phyloP scores from a whole-genome alignment of 30 jellyfish, hydroid and myxozoan species.

The Hydractinia echinata region DNA sequence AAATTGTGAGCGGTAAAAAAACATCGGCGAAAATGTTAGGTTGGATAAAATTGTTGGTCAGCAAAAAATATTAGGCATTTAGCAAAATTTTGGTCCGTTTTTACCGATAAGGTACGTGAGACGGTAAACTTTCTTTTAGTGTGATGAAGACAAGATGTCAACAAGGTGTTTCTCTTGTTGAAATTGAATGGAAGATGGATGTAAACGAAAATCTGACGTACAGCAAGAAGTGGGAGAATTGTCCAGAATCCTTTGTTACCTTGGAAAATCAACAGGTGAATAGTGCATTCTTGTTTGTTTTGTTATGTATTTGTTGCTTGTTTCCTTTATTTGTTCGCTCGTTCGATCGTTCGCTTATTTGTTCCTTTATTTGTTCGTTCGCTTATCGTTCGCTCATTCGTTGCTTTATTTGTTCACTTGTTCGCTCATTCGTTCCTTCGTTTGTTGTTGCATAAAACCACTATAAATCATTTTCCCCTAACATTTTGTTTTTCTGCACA shows the following conservation, averaged over 20 bases:
- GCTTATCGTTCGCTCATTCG: no score
- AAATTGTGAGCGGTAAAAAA: not conserved
- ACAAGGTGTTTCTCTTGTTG: constrained; percentile 65
- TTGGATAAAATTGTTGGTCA: not conserved
- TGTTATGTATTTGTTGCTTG: no score
- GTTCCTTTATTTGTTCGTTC: no score
- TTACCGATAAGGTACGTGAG: not conserved
- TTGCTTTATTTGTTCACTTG: no score
- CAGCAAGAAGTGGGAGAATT: constrained; percentile 41
- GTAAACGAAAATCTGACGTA: not conserved
- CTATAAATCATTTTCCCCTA: no score
- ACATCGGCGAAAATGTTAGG: not conserved
- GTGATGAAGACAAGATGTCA: constrained; percentile 56
- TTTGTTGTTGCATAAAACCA: no score
- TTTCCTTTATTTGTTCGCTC: no score
- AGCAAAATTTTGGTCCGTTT: no score
- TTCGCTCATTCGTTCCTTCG: no score
- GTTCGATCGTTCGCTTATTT: no score
- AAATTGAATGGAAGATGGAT: constrained; percentile 59
- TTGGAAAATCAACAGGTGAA: constrained; percentile 69
- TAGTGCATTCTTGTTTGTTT: no score
- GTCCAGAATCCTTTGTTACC: constrained; percentile 54
- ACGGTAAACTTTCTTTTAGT: constrained; percentile 8
- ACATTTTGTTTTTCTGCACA: no score
- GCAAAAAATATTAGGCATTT: not conserved